Evolutionary conservation across 2,113 vertebrate species (phyloP).

Genomic region (Gymnocephalus cernua): DNA sequence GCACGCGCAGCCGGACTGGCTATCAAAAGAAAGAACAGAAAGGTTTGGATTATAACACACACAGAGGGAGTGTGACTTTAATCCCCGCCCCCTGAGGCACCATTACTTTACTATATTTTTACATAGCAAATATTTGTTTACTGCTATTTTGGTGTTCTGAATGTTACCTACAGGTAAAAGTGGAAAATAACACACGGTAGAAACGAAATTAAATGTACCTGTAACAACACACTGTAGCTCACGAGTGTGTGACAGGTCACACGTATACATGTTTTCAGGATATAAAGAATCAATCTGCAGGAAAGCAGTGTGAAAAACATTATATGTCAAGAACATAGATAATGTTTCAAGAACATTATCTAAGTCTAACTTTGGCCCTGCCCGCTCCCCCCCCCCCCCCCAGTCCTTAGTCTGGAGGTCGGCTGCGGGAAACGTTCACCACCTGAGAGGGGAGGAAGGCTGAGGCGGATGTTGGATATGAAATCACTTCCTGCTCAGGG

Average conservation of each 20-base stretch:
- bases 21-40: no score
- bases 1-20: no score
- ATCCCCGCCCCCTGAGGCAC: no score
- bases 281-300: background rate
- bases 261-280: background rate
- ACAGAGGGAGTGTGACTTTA: no score
- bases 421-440: conserved; percentile 34
- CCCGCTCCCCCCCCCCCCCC: background rate
- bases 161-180: background rate
- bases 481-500: conserved; percentile 74
- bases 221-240: background rate
- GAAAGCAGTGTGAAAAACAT: background rate
- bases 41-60: no score
- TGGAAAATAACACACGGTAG: background rate
- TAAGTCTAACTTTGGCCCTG: background rate
- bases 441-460: conserved; percentile 79
- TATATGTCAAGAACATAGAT: no score
- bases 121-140: no score
- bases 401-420: conserved; percentile 28
- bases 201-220: background rate
- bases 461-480: conserved; percentile 69
- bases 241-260: background rate
- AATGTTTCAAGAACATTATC: background rate
- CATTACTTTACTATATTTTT: no score
- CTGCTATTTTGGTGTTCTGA: no score